Evolutionary conservation across 2,797 vertebrate species (phyloP).

Genomic region (Thamnophis elegans): DNA sequence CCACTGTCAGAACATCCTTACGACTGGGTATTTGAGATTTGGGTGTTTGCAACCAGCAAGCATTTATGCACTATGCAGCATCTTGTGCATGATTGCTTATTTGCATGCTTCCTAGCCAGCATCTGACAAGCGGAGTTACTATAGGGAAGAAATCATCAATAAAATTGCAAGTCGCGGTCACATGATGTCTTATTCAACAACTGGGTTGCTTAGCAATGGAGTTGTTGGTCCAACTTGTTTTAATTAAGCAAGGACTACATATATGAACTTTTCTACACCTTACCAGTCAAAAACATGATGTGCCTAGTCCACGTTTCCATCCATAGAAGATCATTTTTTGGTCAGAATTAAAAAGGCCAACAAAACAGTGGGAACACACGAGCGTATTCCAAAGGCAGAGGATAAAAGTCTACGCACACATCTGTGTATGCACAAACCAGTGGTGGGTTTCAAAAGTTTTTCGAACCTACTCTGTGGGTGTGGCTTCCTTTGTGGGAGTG

Average conservation of each 20-base stretch:
- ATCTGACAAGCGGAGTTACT: not conserved
- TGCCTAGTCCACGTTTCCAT: not conserved
- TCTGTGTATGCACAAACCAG: not conserved
- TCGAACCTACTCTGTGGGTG: too few species aligned
- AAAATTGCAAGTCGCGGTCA: not conserved
- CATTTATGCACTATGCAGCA: not conserved
- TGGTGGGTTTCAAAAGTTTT: too few species aligned
- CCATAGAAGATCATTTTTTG: not conserved
- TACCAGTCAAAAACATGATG: not conserved
- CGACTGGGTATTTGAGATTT: not conserved
- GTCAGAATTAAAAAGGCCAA: not conserved
- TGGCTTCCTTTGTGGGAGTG: too few species aligned
- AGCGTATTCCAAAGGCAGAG: not conserved
- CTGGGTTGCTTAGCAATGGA: not conserved
- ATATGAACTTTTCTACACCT: not conserved
- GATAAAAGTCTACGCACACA: not conserved
- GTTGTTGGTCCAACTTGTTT: not conserved
- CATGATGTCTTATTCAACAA: not conserved
- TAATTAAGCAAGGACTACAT: not conserved
- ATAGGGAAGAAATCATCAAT: not conserved
- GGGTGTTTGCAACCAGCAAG: not conserved
- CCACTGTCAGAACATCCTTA: not conserved
- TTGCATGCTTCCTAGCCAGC: not conserved
- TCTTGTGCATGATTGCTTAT: not conserved
- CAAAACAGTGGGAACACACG: not conserved